Percentiles rank a stretch among this genome's conserved stretches.
Evolutionary conservation across 2,797 vertebrate genomes (phyloP).

Genomic region (Mycteria americana): DNA sequence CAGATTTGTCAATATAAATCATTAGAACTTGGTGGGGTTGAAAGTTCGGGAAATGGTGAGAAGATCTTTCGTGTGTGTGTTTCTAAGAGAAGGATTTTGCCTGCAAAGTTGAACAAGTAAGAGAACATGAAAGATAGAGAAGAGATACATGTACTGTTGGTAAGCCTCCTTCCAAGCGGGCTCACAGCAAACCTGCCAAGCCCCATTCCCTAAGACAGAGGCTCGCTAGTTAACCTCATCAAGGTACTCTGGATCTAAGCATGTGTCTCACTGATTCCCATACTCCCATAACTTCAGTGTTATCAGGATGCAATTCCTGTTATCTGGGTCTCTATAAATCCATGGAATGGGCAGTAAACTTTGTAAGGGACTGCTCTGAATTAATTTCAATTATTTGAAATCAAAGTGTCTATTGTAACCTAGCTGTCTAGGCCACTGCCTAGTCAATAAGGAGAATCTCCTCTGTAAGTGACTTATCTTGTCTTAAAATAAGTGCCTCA

Average conservation of each 20-base stretch:
- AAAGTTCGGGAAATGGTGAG: background rate
- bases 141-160: background rate
- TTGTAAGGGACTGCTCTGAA: background rate
- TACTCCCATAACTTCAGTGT: background rate
- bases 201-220: background rate
- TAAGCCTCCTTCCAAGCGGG: background rate
- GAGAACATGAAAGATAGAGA: background rate
- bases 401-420: background rate
- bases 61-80: background rate
- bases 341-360: background rate
- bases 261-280: background rate
- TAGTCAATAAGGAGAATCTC: background rate
- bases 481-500: background rate
- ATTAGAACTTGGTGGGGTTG: background rate
- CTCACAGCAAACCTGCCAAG: background rate
- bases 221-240: background rate
- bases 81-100: background rate
- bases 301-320: background rate
- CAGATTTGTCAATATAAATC: slow-evolving; percentile 18
- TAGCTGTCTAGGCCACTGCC: background rate
- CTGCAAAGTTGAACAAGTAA: background rate
- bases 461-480: background rate
- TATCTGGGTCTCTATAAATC: background rate
- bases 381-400: background rate
- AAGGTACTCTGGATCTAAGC: background rate